These are phyloP conservation scores for Helleia helle DNA, from an alignment of 2,888 invertebrate species.

Conservation along the genomic window DNA sequence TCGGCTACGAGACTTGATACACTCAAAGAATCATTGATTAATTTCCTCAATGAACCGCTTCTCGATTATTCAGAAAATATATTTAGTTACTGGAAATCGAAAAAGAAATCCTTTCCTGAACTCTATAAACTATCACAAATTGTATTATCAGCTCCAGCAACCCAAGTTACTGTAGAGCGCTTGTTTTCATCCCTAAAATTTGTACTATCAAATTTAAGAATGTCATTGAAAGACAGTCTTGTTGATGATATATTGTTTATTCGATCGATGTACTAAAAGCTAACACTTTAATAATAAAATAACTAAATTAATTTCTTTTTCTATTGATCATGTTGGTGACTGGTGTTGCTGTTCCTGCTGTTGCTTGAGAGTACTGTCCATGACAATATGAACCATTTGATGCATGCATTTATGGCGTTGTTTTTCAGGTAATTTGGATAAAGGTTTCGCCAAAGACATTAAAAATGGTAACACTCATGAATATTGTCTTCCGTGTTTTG, in stretches of 20 bases:
- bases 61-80: conserved; percentile 2
- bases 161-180: conserved; percentile 3
- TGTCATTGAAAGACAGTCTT: too few relatives aligned
- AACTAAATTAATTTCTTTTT: too few relatives aligned
- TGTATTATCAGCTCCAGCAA: conserved; percentile 5
- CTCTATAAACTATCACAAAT: neutral
- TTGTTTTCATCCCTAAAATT: too few relatives aligned
- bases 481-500: too few relatives aligned
- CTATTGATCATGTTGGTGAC: neutral
- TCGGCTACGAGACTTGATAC: conserved; percentile 4
- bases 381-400: conserved; percentile 3
- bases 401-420: conserved; percentile 8
- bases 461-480: too few relatives aligned
- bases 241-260: too few relatives aligned
- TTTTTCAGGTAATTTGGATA: conserved; percentile 1
- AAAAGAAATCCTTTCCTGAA: neutral
- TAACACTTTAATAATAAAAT: too few relatives aligned
- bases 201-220: too few relatives aligned
- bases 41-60: neutral
- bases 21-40: conserved; percentile 3
- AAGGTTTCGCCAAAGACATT: conserved; percentile 8
- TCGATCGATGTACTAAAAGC: too few relatives aligned
- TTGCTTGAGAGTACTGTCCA: conserved; percentile 7
- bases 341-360: conserved; percentile 1
- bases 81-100: conserved; percentile 6